Conservation (phyloP, 1,140 invertebrate genomes). For the Acromyrmex echinatior region DNA sequence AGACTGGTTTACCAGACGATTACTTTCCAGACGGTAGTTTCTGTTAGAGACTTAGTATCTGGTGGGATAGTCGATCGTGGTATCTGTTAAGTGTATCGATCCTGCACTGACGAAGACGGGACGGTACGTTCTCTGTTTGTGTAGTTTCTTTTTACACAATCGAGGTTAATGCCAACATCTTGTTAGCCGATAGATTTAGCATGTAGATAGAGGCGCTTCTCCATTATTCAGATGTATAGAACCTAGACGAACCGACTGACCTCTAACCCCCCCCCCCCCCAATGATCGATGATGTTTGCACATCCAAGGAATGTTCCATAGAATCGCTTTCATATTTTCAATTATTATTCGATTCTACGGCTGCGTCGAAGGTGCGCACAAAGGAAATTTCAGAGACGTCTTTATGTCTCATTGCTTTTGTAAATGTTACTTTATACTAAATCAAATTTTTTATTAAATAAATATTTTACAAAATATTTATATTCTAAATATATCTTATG, state of each 20-base stretch:
- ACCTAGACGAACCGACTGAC: neutral
- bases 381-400: neutral
- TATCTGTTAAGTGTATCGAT: slow-evolving; percentile 60
- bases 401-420: neutral
- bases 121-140: slow-evolving; percentile 66
- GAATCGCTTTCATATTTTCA: slow-evolving; percentile 59
- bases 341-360: slow-evolving; percentile 42
- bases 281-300: slow-evolving; percentile 58
- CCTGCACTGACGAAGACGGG: slow-evolving; percentile 57
- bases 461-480: neutral
- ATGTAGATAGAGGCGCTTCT: slow-evolving; percentile 59
- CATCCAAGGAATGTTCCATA: slow-evolving; percentile 61
- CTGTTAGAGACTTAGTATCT: slow-evolving; percentile 64
- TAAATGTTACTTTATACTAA: neutral
- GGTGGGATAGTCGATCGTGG: slow-evolving; percentile 40
- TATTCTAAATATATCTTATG: neutral
- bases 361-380: slow-evolving; percentile 57
- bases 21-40: slow-evolving; percentile 67
- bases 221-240: slow-evolving; percentile 58
- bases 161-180: slow-evolving; percentile 46
- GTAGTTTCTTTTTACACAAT: slow-evolving; percentile 50
- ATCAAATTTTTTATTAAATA: neutral
- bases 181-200: slow-evolving; percentile 57
- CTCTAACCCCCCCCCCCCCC: neutral
- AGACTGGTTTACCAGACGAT: slow-evolving; percentile 65